These are phyloP conservation scores for Leptura quadrifasciata DNA, from an alignment of 2,888 invertebrate species.

Conservation along the genomic window DNA sequence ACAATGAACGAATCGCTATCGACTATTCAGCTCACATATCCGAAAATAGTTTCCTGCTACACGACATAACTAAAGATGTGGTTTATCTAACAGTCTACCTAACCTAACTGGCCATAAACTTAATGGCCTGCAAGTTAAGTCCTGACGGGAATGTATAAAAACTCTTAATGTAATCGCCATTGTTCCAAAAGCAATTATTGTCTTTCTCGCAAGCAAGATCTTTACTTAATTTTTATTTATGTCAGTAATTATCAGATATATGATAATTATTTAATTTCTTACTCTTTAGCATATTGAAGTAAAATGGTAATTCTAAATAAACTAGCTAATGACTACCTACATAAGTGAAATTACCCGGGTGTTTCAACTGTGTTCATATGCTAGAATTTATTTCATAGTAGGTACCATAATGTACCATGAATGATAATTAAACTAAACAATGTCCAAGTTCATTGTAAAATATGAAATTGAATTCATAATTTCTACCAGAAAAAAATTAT, in stretches of 20 bases:
- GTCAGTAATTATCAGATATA: slow-evolving; percentile 10
- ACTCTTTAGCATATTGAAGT: background rate
- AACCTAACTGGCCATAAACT: slow-evolving; percentile 41
- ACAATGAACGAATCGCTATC: background rate
- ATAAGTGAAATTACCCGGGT: no score
- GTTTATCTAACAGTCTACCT: slow-evolving; percentile 40
- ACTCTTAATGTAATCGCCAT: slow-evolving; percentile 21
- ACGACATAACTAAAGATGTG: slow-evolving; percentile 36
- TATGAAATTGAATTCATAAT: no score
- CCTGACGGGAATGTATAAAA: slow-evolving; percentile 34
- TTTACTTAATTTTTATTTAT: slow-evolving; percentile 19
- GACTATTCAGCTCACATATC: slow-evolving; percentile 23
- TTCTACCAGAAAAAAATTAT: no score
- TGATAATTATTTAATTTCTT: slow-evolving; percentile 8
- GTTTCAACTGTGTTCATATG: no score
- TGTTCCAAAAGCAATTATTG: slow-evolving; percentile 20
- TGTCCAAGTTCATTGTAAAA: no score
- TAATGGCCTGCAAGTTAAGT: slow-evolving; percentile 14
- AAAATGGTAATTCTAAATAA: background rate
- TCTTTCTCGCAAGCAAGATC: slow-evolving; percentile 22
- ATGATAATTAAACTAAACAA: no score
- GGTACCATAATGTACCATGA: no score
- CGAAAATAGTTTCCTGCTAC: slow-evolving; percentile 33
- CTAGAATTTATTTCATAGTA: no score
- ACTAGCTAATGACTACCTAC: background rate